These are phyloP conservation scores for Calliopsis andreniformis DNA, from an alignment of 1,140 invertebrate species.

Conservation along the genomic window DNA sequence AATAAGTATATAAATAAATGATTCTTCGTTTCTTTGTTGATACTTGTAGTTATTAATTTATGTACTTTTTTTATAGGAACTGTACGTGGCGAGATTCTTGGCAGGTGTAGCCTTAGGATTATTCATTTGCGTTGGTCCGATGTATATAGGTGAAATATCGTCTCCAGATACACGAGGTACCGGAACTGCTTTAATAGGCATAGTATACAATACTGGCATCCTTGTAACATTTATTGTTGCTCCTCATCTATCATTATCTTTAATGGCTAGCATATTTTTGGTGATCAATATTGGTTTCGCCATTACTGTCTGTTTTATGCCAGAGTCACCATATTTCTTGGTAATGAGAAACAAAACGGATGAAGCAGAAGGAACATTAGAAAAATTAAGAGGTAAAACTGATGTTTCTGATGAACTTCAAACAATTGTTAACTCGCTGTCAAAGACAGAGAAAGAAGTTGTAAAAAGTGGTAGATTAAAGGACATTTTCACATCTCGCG, in stretches of 20 bases:
- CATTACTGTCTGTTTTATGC: slow-evolving; percentile 76
- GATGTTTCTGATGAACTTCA: slow-evolving; percentile 72
- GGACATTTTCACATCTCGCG: slow-evolving; percentile 82
- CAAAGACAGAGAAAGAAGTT: slow-evolving; percentile 75
- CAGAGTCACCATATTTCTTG: slow-evolving; percentile 80
- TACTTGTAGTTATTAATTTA: not conserved
- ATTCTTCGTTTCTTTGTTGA: too few relatives aligned
- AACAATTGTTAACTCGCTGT: slow-evolving; percentile 76
- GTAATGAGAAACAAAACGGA: slow-evolving; percentile 39
- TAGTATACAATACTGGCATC: slow-evolving; percentile 81
- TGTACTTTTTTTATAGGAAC: slow-evolving; percentile 29
- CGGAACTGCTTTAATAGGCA: slow-evolving; percentile 83
- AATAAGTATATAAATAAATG: too few relatives aligned
- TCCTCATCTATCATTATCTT: slow-evolving; percentile 46
- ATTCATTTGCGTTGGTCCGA: slow-evolving; percentile 83
- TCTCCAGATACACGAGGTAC: slow-evolving; percentile 84
- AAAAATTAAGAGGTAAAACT: slow-evolving; percentile 55
- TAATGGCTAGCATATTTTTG: slow-evolving; percentile 65
- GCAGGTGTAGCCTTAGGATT: slow-evolving; percentile 85
- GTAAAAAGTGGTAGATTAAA: slow-evolving; percentile 66
- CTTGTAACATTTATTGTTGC: slow-evolving; percentile 78
- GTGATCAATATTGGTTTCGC: slow-evolving; percentile 72
- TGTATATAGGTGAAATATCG: slow-evolving; percentile 86
- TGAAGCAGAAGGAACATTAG: slow-evolving; percentile 57
- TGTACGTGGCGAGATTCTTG: slow-evolving; percentile 78